These are phyloP conservation scores for Calliopum simillimum DNA, from an alignment of 2,888 invertebrate species.

Conservation along the genomic window DNA sequence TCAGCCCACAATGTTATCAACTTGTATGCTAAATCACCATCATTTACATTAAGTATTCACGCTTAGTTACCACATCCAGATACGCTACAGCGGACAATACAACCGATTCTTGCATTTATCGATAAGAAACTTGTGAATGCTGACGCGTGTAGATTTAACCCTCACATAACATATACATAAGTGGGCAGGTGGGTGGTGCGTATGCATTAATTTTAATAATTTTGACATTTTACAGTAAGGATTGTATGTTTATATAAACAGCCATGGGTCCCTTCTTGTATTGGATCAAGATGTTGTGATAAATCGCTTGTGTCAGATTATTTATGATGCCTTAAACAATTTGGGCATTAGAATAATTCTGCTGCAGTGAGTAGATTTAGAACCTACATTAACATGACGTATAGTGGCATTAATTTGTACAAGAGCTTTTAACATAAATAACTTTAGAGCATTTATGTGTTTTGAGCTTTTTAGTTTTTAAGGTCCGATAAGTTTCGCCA, in stretches of 20 bases:
- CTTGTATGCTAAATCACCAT: slow-evolving; percentile 37
- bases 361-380: neutral
- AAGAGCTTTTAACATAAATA: too few species aligned
- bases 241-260: neutral
- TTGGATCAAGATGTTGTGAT: neutral
- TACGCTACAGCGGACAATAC: too few species aligned
- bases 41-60: slow-evolving; percentile 39
- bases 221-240: neutral
- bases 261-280: neutral
- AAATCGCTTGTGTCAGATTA: slow-evolving; percentile 3
- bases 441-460: too few species aligned
- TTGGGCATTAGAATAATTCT: too few species aligned
- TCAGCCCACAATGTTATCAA: slow-evolving; percentile 34
- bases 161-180: too few species aligned
- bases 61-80: neutral
- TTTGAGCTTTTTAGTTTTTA: too few species aligned
- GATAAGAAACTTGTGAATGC: too few species aligned
- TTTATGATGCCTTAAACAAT: neutral
- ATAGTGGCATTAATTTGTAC: neutral
- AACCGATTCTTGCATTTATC: too few species aligned
- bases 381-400: neutral
- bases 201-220: slow-evolving; percentile 5
- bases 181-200: neutral
- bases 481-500: too few species aligned
- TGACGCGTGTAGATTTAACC: neutral